Evolutionary conservation across 2,888 invertebrate species (phyloP), one percentile per base, ranked within the genome.

Genomic region (Xylocampa areola): DNA sequence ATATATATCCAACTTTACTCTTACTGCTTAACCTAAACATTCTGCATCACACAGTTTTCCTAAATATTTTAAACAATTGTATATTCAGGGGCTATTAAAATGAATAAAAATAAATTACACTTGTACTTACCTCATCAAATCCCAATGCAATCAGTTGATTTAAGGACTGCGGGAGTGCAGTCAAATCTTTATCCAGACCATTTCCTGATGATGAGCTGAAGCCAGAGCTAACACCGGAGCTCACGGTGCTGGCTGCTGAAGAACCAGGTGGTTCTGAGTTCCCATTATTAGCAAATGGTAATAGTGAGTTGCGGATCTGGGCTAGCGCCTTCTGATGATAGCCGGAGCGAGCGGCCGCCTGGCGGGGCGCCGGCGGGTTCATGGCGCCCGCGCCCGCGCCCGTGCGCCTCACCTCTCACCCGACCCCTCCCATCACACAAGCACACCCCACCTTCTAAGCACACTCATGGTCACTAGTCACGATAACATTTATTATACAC

Each of bases 311-410:
- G 77, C 97, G 95, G 83, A 97, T 97, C 92, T 97, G 96, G 91
- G 97, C 97, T 90, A 97, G 95, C 86, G 97, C 97, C 94, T 97
- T 97, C 91, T 97, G 97, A 92, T 96, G 96, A 92, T 97, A 97
- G 94, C 96, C 96, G 94, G 96, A 95, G 93, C 96, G 96, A 94
- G 95, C 95, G 92, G 95, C 95, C 93, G 95, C 90, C 90, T 94
- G 94, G 90, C 92, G 92, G 92, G 94, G 94, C 90, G 95, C 94
- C 91, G 94, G 95, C 89, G 95, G 94, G 94, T 95, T 95, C 95
- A 95, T 95, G 90, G 92, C 95, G 94, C 94, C 91, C 88, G 86
- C 89, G 90, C 89, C 90, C 89, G 94, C 89, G 89, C 89, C 90
- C 89, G 94, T 94, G 94, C 94, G 90, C 91, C 90, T 88, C 89